A percentile compares a stretch with the other conserved stretches of the same genome.
Evolutionary conservation across 1,140 invertebrate species (phyloP).

Genomic region (Lamellibrachia luymesi): DNA sequence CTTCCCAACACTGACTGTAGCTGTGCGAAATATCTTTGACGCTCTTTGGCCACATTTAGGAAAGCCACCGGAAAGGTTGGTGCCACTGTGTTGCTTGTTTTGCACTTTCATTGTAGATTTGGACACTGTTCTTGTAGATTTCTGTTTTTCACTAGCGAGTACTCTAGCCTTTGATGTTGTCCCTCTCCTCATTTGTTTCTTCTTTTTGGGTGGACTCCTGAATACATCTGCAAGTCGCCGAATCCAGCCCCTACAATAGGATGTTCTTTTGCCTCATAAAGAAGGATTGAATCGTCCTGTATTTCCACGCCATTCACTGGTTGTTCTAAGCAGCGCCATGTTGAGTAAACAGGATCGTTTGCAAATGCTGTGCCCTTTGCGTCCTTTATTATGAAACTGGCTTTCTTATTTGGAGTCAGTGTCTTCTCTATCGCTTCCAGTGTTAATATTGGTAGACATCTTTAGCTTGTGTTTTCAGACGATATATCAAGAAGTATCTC

Average conservation of each 20-base stretch:
- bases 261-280: background rate
- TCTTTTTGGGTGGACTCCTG: background rate
- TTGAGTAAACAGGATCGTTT: too few species aligned
- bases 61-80: background rate
- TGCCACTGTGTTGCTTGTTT: background rate
- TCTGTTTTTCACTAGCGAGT: background rate
- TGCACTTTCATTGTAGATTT: background rate
- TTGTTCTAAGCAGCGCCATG: too few species aligned
- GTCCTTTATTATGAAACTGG: too few species aligned
- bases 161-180: background rate
- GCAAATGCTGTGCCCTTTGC: too few species aligned
- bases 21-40: too few species aligned
- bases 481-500: too few species aligned
- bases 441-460: too few species aligned
- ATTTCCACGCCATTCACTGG: too few species aligned
- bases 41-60: background rate
- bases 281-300: background rate
- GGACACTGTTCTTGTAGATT: background rate
- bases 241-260: background rate
- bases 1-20: too few species aligned
- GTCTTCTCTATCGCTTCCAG: too few species aligned
- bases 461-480: too few species aligned
- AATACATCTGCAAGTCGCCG: background rate
- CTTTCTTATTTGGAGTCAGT: too few species aligned
- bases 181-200: constrained; percentile 5